phyloP scores from a whole-genome alignment of 2,113 vertebrate species.

The Nothobranchius kuhntae region DNA sequence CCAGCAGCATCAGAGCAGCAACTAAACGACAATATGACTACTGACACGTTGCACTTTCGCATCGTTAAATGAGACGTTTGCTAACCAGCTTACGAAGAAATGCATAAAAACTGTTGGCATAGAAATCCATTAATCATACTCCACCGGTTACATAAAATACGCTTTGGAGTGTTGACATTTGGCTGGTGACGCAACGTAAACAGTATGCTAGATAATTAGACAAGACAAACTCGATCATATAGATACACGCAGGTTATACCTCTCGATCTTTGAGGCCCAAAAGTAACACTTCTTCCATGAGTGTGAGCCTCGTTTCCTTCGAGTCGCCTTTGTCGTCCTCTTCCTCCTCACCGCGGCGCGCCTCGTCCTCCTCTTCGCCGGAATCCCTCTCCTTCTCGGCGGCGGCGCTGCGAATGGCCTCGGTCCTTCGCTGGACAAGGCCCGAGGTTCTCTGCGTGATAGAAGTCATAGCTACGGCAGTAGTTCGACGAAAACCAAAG shows the following conservation, averaged over 20 bases:
- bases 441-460: conserved; percentile 91
- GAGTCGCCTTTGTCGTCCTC: conserved; percentile 91
- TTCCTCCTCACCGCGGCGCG: conserved; percentile 87
- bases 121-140: neutral
- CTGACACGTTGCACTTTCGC: neutral
- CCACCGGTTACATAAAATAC: neutral
- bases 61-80: neutral
- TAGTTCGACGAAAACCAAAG: conserved; percentile 28
- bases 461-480: conserved; percentile 82
- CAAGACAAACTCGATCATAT: neutral
- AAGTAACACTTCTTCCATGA: conserved; percentile 97
- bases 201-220: neutral
- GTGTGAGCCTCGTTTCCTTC: conserved; percentile 94
- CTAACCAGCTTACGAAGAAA: neutral
- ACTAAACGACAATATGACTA: neutral
- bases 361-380: conserved; percentile 83
- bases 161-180: conserved; percentile 33
- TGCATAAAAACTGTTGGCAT: neutral
- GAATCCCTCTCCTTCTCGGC: conserved; percentile 84
- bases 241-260: conserved; percentile 73
- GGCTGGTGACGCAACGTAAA: conserved; percentile 30
- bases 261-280: conserved; percentile 97
- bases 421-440: conserved; percentile 95
- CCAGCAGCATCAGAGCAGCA: neutral
- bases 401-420: conserved; percentile 90